Percentiles rank a stretch among this genome's conserved stretches.
phyloP scores from a whole-genome alignment of 2,797 vertebrate genomes.

The Sebastes itinus region DNA sequence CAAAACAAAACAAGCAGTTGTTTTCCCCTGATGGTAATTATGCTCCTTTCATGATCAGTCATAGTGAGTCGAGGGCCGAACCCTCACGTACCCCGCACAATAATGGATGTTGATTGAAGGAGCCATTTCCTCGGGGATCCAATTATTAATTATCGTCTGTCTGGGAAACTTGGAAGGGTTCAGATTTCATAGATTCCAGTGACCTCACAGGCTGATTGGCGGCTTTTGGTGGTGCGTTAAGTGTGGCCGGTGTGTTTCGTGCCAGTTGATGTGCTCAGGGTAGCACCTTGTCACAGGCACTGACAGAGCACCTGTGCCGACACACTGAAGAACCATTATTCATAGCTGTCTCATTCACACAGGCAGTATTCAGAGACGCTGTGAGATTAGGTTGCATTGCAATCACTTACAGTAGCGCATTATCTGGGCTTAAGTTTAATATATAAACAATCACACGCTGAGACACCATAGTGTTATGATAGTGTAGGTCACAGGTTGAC shows the following conservation, averaged over 20 bases:
- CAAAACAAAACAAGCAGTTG: slow-evolving; percentile 34
- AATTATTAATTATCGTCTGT: slow-evolving; percentile 65
- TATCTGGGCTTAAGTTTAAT: background rate
- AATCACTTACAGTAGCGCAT: background rate
- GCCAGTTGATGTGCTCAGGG: slow-evolving; percentile 54
- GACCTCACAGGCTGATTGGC: slow-evolving; percentile 58
- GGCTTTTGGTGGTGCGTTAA: slow-evolving; percentile 44
- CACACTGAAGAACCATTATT: slow-evolving; percentile 29
- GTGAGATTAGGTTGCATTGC: background rate
- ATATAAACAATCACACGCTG: background rate
- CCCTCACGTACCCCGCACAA: slow-evolving; percentile 12
- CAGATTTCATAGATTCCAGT: slow-evolving; percentile 49
- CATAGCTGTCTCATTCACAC: slow-evolving; percentile 14
- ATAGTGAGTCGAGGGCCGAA: slow-evolving; percentile 28
- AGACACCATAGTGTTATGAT: background rate
- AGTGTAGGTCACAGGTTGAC: background rate
- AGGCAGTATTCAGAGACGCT: background rate
- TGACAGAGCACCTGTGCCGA: slow-evolving; percentile 49
- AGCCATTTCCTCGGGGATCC: slow-evolving; percentile 61
- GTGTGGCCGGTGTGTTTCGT: slow-evolving; percentile 46
- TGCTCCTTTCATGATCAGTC: slow-evolving; percentile 48
- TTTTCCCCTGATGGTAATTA: slow-evolving; percentile 64
- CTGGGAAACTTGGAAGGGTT: slow-evolving; percentile 36
- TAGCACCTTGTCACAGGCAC: slow-evolving; percentile 29
- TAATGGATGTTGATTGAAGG: slow-evolving; percentile 63